These are phyloP conservation scores for Hycleus cichorii DNA, from an alignment of 1,140 invertebrate species.

Conservation along the genomic window DNA sequence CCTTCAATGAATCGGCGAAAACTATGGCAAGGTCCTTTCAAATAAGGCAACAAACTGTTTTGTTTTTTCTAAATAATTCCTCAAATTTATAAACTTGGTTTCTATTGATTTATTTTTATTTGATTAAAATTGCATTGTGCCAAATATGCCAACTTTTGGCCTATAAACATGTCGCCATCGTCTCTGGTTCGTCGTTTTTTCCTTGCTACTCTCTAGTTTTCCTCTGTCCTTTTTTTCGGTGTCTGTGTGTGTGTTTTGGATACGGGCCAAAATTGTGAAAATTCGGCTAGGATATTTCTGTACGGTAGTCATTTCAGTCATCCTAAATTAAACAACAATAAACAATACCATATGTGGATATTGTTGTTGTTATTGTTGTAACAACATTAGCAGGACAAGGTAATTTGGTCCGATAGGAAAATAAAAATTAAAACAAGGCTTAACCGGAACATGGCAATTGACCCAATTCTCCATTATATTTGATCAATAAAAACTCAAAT, in stretches of 20 bases:
- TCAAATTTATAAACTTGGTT: too few relatives aligned
- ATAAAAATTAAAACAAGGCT: conserved; percentile 22
- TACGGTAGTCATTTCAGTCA: too few relatives aligned
- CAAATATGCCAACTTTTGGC: conserved; percentile 22
- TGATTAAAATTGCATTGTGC: conserved; percentile 8
- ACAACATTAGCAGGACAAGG: conserved; percentile 8
- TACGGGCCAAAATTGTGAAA: conserved; percentile 8
- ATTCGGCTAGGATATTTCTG: not conserved
- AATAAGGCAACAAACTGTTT: too few relatives aligned
- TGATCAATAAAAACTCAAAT: too few relatives aligned
- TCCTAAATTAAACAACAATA: too few relatives aligned
- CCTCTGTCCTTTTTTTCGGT: too few relatives aligned
- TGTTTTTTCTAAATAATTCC: too few relatives aligned
- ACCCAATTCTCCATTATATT: conserved; percentile 12
- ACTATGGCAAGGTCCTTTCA: too few relatives aligned
- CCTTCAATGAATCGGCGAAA: too few relatives aligned
- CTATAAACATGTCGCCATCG: conserved; percentile 11
- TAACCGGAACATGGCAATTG: conserved; percentile 25
- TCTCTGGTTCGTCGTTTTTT: too few relatives aligned
- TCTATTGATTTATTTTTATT: not conserved
- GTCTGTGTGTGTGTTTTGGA: too few relatives aligned
- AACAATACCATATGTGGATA: conserved; percentile 10
- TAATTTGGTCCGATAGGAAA: conserved; percentile 11
- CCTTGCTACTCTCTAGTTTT: too few relatives aligned
- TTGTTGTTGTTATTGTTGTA: not conserved